Conservation (phyloP, 2,888 invertebrate species). For the Lottia gigantea region DNA sequence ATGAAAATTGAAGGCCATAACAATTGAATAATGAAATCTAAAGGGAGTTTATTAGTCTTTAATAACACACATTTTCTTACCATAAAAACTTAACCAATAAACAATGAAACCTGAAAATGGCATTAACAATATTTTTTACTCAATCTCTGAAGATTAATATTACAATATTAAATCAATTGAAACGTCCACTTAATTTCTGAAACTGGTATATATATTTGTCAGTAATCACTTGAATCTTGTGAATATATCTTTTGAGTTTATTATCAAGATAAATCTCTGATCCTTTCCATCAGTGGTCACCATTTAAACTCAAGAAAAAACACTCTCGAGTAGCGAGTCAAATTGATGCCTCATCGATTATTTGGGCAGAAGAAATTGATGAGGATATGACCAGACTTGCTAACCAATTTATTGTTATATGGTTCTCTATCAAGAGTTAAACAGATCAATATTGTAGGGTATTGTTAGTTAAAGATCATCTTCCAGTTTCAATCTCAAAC, state of each 20-base stretch:
- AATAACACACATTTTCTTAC: no score
- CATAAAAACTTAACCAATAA: no score
- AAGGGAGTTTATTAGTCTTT: no score
- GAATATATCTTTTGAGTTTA: background rate
- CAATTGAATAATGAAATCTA: no score
- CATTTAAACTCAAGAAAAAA: background rate
- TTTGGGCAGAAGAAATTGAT: conserved; percentile 6
- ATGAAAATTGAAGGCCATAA: no score
- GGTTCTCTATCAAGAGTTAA: conserved; percentile 1
- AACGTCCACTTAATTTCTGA: no score
- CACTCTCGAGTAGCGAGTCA: background rate
- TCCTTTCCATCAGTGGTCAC: background rate
- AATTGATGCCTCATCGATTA: background rate
- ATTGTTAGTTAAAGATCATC: no score
- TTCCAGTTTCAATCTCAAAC: no score
- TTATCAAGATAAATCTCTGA: background rate
- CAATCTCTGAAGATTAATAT: no score
- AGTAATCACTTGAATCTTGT: background rate
- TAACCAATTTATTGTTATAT: conserved; percentile 3
- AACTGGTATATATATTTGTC: background rate
- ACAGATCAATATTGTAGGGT: conserved; percentile 1
- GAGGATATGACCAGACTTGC: conserved; percentile 8
- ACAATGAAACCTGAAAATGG: no score
- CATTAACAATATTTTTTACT: no score
- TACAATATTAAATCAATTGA: no score